Evolutionary conservation across 1,140 invertebrate genomes (phyloP).

Genomic region (Drosophila virilis): DNA sequence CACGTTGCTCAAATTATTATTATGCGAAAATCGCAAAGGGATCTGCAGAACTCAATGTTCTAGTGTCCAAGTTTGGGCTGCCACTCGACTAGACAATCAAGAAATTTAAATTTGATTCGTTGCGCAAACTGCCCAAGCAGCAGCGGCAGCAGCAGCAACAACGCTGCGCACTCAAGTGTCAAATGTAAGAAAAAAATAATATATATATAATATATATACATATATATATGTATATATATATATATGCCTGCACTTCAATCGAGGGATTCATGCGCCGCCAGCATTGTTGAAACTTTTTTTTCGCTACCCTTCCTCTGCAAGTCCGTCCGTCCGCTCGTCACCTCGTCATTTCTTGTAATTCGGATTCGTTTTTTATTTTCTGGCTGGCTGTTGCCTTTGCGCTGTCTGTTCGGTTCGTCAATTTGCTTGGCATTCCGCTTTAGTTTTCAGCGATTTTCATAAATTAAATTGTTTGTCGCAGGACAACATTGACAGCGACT

Average conservation of each 20-base stretch:
- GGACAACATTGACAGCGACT: conserved; percentile 54
- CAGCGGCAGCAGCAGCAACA: conserved; percentile 40
- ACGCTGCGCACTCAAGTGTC: conserved; percentile 74
- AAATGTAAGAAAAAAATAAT: conserved; percentile 64
- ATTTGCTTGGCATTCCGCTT: conserved; percentile 68
- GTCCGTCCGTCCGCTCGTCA: conserved; percentile 7
- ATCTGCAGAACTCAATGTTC: conserved; percentile 58
- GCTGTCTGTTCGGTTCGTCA: conserved; percentile 56
- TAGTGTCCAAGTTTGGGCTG: conserved; percentile 60
- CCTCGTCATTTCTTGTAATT: conserved; percentile 35
- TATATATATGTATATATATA: background rate
- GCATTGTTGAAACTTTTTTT: conserved; percentile 32
- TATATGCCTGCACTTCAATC: conserved; percentile 60
- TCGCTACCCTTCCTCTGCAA: conserved; percentile 38
- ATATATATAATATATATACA: conserved; percentile 44
- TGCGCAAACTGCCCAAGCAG: conserved; percentile 73
- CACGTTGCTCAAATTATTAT: conserved; percentile 82
- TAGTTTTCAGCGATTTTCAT: conserved; percentile 72
- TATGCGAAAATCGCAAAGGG: conserved; percentile 83
- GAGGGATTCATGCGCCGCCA: conserved; percentile 53
- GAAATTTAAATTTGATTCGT: conserved; percentile 83
- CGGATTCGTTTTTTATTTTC: conserved; percentile 33
- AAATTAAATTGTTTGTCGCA: conserved; percentile 80
- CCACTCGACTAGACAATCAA: conserved; percentile 81
- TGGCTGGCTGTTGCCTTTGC: conserved; percentile 22